Conservation (phyloP, 2,888 invertebrate genomes). For the Sinelater perroti region DNA sequence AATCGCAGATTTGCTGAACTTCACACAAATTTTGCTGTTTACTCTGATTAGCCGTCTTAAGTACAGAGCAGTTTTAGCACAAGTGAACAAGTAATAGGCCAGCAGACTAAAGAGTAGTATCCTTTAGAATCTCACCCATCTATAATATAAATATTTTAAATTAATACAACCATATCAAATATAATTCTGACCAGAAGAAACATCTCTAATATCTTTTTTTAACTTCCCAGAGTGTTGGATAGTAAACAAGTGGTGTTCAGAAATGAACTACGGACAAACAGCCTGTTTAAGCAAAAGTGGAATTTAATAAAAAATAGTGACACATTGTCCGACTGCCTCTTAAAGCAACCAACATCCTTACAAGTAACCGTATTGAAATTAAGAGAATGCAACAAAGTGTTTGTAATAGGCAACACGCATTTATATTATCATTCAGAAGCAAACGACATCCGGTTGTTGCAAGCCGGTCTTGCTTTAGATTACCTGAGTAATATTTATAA, state of each 20-base stretch:
- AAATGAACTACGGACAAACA: slow-evolving; percentile 64
- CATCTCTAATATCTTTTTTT: slow-evolving; percentile 2
- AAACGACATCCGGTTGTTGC: slow-evolving; percentile 87
- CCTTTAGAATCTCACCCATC: too few species aligned
- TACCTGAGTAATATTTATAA: slow-evolving; percentile 71
- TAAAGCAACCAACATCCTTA: slow-evolving; percentile 71
- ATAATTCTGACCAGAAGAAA: too few species aligned
- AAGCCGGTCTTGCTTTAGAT: slow-evolving; percentile 76
- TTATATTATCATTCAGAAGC: slow-evolving; percentile 93
- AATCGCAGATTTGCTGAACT: too few species aligned
- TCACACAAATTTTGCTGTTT: too few species aligned
- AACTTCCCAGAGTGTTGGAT: slow-evolving; percentile 61
- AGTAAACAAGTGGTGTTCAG: slow-evolving; percentile 66
- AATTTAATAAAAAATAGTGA: slow-evolving; percentile 66
- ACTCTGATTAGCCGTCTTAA: too few species aligned
- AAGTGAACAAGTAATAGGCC: too few species aligned
- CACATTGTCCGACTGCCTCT: slow-evolving; percentile 65
- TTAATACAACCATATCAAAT: neutral
- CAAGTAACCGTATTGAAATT: slow-evolving; percentile 69
- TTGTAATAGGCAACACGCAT: slow-evolving; percentile 86
- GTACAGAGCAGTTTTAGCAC: too few species aligned
- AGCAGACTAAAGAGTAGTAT: too few species aligned
- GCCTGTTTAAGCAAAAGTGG: slow-evolving; percentile 67
- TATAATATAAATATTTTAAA: too few species aligned
- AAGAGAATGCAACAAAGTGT: slow-evolving; percentile 65